phyloP scores from a whole-genome alignment of 2,888 invertebrate species.

The Sinopyrophorus schimmeli region DNA sequence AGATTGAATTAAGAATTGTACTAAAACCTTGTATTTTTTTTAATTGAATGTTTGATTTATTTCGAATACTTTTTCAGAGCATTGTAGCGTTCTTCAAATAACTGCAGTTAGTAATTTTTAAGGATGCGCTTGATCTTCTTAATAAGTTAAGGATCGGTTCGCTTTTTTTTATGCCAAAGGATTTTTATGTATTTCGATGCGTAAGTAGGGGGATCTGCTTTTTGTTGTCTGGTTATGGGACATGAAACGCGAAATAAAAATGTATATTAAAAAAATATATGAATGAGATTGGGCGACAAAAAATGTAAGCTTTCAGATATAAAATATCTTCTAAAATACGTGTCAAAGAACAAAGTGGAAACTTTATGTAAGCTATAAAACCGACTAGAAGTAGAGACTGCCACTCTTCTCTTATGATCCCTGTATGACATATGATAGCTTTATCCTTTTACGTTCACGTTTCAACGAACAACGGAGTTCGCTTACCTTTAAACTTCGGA shows the following conservation, averaged over 20 bases:
- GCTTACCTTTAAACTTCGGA: slow-evolving; percentile 20
- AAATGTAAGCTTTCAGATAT: slow-evolving; percentile 34
- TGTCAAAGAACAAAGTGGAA: slow-evolving; percentile 36
- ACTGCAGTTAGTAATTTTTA: too few relatives aligned
- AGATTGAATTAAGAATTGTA: too few relatives aligned
- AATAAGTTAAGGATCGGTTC: too few relatives aligned
- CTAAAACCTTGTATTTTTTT: too few relatives aligned
- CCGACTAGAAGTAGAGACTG: slow-evolving; percentile 29
- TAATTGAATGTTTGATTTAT: too few relatives aligned
- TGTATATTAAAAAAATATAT: slow-evolving; percentile 26
- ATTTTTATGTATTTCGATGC: not conserved
- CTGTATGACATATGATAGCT: slow-evolving; percentile 31
- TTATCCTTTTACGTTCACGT: slow-evolving; percentile 29
- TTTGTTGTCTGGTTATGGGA: slow-evolving; percentile 13
- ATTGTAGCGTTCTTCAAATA: too few relatives aligned
- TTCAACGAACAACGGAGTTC: slow-evolving; percentile 13
- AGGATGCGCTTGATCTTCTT: too few relatives aligned
- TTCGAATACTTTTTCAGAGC: too few relatives aligned
- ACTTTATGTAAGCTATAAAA: slow-evolving; percentile 35
- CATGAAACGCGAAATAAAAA: slow-evolving; percentile 18
- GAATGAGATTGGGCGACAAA: slow-evolving; percentile 28
- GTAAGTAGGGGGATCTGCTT: not conserved
- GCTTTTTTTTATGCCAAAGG: not conserved
- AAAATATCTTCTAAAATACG: slow-evolving; percentile 36
- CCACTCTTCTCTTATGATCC: slow-evolving; percentile 26